These are phyloP conservation scores for Melanostoma mellinum DNA, from an alignment of 2,888 invertebrate genomes.

Conservation along the genomic window DNA sequence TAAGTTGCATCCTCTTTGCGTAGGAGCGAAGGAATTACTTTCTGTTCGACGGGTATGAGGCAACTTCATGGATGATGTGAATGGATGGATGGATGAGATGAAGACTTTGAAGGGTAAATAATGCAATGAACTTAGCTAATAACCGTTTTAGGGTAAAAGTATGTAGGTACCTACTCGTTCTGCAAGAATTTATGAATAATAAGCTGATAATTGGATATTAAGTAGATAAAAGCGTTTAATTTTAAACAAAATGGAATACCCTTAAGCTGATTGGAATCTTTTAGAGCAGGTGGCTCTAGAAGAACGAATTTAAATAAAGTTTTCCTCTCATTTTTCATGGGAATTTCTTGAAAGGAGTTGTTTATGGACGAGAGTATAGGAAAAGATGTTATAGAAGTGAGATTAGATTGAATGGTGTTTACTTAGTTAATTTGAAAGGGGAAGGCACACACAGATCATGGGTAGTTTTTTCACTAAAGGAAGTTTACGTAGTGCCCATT, in stretches of 20 bases:
- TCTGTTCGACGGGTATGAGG: constrained; percentile 3
- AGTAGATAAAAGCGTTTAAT: constrained; percentile 50
- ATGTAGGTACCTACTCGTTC: not conserved
- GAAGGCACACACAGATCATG: too few relatives aligned
- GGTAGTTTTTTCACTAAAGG: too few relatives aligned
- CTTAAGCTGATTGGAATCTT: constrained; percentile 9
- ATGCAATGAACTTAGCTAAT: constrained; percentile 61
- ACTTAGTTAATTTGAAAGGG: too few relatives aligned
- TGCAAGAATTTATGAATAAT: constrained; percentile 45
- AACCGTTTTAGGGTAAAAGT: constrained; percentile 23
- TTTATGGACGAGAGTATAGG: too few relatives aligned
- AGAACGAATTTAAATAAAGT: too few relatives aligned
- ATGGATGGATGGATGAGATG: constrained; percentile 18
- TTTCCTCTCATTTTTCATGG: too few relatives aligned
- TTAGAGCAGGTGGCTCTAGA: too few relatives aligned
- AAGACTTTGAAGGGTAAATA: not conserved
- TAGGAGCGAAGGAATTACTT: not conserved
- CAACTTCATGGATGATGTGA: not conserved
- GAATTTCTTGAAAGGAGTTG: too few relatives aligned
- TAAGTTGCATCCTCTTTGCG: too few relatives aligned
- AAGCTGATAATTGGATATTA: constrained; percentile 63
- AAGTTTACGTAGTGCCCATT: too few relatives aligned
- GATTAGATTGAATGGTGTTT: too few relatives aligned
- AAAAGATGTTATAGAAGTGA: too few relatives aligned
- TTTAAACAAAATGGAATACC: constrained; percentile 41